These are phyloP conservation scores for Lepas anatifera DNA, from an alignment of 2,888 invertebrate species.

Conservation along the genomic window DNA sequence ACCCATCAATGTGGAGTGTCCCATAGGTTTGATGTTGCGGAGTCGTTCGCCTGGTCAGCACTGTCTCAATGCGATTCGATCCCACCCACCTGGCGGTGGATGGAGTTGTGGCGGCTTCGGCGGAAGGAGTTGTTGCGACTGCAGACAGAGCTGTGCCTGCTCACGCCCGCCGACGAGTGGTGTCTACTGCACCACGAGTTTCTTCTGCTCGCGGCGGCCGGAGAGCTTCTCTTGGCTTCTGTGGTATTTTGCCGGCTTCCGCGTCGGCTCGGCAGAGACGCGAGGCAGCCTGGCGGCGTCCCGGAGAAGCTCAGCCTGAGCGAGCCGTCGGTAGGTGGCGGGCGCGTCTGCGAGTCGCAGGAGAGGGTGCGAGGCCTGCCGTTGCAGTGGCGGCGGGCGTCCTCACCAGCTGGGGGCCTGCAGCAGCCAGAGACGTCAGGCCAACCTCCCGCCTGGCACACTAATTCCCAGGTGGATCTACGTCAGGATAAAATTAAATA, in stretches of 20 bases:
- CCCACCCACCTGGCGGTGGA: background rate
- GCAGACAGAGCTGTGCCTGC: conserved; percentile 21
- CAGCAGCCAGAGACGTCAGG: too few relatives aligned
- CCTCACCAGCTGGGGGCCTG: background rate
- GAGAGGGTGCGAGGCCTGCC: background rate
- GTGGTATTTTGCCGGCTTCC: background rate
- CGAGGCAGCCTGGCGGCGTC: background rate
- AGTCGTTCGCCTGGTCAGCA: too few relatives aligned
- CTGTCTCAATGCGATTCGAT: too few relatives aligned
- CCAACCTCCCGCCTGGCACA: too few relatives aligned
- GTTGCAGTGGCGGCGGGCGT: background rate
- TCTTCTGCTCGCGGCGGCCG: background rate
- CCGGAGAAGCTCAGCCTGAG: background rate
- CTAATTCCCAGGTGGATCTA: too few relatives aligned
- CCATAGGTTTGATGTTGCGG: too few relatives aligned
- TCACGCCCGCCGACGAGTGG: conserved; percentile 9
- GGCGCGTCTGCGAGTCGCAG: background rate
- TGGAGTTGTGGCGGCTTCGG: background rate
- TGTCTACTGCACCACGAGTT: too few relatives aligned
- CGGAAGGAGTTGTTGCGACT: conserved; percentile 13
- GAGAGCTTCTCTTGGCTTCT: background rate
- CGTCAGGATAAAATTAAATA: too few relatives aligned
- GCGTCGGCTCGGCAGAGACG: background rate
- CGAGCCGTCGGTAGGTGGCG: background rate
- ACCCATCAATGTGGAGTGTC: too few relatives aligned